A percentile compares a stretch with the other conserved stretches of the same genome.
Conservation (phyloP, 2,113 vertebrate genomes). For the Brachypodius melanocephalos region DNA sequence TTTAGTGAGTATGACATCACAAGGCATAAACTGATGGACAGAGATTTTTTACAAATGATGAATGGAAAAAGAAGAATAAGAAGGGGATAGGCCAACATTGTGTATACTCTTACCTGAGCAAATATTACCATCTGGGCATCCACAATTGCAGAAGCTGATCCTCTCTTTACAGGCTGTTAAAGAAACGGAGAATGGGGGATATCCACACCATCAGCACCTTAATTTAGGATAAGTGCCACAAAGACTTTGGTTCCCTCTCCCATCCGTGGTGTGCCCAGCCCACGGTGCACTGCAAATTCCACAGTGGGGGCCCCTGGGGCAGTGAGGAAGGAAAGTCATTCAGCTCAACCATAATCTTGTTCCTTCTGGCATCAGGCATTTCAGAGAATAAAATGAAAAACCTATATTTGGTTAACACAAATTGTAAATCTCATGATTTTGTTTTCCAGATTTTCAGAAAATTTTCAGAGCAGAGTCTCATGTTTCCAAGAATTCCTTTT, state of each 20-base stretch:
- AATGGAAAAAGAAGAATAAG: neutral
- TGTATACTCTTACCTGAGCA: rapidly evolving
- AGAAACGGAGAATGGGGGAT: neutral
- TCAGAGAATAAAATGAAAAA: neutral
- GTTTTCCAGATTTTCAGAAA: neutral
- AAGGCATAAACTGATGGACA: neutral
- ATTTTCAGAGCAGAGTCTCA: neutral
- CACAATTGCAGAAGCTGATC: neutral
- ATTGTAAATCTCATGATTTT: neutral
- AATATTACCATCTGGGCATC: neutral
- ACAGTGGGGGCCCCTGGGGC: neutral
- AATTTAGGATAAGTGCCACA: neutral
- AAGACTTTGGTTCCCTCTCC: neutral
- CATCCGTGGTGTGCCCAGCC: neutral
- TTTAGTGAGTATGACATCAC: neutral
- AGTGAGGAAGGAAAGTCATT: neutral
- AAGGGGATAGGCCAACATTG: rapidly evolving
- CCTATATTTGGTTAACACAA: neutral
- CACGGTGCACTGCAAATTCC: rapidly evolving
- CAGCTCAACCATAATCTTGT: neutral
- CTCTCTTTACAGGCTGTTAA: neutral
- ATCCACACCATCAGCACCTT: neutral
- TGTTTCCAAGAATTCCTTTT: neutral
- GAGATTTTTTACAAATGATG: neutral
- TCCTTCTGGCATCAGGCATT: neutral